Evolutionary conservation across 2,113 vertebrate species (phyloP).

Genomic region (Mormyrus lacerda): DNA sequence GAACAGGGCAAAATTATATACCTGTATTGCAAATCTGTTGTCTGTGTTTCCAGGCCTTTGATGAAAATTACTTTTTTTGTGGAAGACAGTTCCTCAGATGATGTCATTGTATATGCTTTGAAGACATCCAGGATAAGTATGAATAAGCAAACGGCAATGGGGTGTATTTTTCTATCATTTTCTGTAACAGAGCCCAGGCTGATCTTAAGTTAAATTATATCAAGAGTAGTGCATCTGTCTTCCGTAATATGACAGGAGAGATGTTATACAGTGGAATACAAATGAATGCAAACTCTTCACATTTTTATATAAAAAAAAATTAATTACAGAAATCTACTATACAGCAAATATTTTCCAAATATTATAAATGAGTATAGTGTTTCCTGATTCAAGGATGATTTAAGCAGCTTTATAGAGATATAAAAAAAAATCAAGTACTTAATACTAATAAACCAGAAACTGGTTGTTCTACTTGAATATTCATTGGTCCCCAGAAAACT

Average conservation of each 20-base stretch:
- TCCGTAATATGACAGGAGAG: conserved; percentile 55
- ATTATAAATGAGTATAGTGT: background rate
- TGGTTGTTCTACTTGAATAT: conserved; percentile 4
- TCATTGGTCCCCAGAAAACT: background rate
- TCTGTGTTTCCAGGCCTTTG: conserved; percentile 52
- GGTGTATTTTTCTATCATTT: conserved; percentile 74
- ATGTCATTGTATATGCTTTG: conserved; percentile 67
- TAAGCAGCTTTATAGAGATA: background rate
- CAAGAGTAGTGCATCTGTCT: conserved; percentile 61
- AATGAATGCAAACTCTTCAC: background rate
- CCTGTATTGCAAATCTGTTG: conserved; percentile 10
- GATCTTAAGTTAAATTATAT: conserved; percentile 67
- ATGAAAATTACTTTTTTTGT: conserved; percentile 74
- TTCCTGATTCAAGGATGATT: background rate
- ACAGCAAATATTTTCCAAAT: background rate
- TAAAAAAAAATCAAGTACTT: background rate
- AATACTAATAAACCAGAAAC: conserved; percentile 7
- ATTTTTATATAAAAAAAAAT: background rate
- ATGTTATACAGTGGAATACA: conserved; percentile 10
- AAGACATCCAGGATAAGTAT: conserved; percentile 59
- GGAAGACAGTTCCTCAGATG: conserved; percentile 55
- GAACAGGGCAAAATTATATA: conserved; percentile 14
- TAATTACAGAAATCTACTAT: background rate
- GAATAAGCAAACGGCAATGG: conserved; percentile 63
- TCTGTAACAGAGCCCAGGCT: conserved; percentile 59